phyloP scores from a whole-genome alignment of 1,140 invertebrate genomes.

The Neodiprion virginianus region DNA sequence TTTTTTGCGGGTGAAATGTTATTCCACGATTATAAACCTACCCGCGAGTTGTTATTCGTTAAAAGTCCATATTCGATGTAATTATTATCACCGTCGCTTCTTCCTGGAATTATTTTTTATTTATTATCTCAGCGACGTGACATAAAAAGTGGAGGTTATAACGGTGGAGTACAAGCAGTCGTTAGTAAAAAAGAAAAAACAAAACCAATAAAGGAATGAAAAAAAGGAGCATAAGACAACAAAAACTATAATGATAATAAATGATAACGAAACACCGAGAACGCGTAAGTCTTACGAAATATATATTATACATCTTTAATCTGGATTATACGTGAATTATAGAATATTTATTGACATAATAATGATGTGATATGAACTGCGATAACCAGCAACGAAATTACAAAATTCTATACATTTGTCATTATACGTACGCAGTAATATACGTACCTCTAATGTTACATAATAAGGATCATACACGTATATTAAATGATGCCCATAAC shows the following conservation, averaged over 20 bases:
- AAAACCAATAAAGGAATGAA: not conserved
- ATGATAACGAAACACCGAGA: not conserved
- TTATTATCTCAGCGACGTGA: not conserved
- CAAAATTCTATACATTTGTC: too few relatives aligned
- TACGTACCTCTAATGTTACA: too few relatives aligned
- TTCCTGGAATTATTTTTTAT: too few relatives aligned
- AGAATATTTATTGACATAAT: not conserved
- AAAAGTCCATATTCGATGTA: too few relatives aligned
- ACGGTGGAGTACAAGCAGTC: not conserved
- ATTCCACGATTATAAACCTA: not conserved
- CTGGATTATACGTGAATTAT: not conserved
- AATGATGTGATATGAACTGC: conserved; percentile 2
- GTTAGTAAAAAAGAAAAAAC: not conserved
- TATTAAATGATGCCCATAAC: not conserved
- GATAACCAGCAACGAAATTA: not conserved
- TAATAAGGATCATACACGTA: not conserved
- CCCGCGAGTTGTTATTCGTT: too few relatives aligned
- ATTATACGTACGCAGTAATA: not conserved
- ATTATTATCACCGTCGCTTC: too few relatives aligned
- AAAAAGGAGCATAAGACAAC: not conserved
- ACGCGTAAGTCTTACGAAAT: not conserved
- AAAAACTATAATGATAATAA: too few relatives aligned
- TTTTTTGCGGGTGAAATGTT: not conserved
- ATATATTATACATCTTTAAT: not conserved
- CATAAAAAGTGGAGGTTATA: not conserved